A percentile compares a stretch with the other conserved stretches of the same genome.
These are phyloP conservation scores for Erethizon dorsatum DNA, from an alignment of 2,797 vertebrate species.

Conservation along the genomic window DNA sequence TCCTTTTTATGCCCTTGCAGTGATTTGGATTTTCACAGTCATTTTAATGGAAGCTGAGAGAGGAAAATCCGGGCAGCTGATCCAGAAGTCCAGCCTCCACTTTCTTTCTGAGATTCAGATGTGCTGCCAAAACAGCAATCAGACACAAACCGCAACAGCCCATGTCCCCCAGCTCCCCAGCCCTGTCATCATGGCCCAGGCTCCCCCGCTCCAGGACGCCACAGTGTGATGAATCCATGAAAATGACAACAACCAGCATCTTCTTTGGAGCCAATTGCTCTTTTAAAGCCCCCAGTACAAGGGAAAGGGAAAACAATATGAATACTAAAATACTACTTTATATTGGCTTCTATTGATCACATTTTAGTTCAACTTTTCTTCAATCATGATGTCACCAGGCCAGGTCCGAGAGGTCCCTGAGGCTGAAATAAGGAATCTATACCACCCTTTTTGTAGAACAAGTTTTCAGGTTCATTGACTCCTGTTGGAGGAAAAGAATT, in stretches of 20 bases:
- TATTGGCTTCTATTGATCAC: neutral
- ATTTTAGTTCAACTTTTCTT: neutral
- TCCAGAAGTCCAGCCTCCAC: neutral
- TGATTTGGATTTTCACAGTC: neutral
- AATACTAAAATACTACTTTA: neutral
- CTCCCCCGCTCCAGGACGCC: neutral
- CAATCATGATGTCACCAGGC: neutral
- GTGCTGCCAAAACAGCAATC: neutral
- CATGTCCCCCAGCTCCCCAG: neutral
- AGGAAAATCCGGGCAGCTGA: neutral
- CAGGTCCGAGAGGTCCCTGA: neutral
- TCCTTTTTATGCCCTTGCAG: neutral
- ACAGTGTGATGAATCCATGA: neutral
- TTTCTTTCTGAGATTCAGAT: neutral
- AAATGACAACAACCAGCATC: neutral
- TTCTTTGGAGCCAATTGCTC: neutral
- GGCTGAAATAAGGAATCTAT: neutral
- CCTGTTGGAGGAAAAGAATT: neutral
- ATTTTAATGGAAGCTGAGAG: neutral
- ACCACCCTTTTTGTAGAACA: neutral
- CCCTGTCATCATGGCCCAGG: neutral
- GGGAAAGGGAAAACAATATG: neutral
- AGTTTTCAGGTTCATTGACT: neutral
- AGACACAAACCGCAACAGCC: neutral
- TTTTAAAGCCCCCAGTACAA: neutral